Percentiles rank a stretch among this genome's conserved stretches.
Conservation (phyloP, 2,797 vertebrate genomes). For the Fratercula arctica region DNA sequence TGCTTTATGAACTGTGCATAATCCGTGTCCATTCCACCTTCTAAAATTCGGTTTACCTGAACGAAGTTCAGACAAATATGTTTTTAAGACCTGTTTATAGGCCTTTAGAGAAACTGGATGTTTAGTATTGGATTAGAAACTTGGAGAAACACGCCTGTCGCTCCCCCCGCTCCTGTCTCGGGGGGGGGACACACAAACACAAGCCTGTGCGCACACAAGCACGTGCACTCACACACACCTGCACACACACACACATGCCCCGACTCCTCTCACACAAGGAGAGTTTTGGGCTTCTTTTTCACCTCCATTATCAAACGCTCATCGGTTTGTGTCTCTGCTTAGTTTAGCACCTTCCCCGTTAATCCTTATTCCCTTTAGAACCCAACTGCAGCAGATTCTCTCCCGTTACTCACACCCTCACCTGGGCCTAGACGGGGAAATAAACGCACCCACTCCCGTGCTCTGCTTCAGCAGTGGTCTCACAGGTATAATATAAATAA, state of each 20-base stretch:
- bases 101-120: background rate
- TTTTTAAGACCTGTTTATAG: background rate
- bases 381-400: too few species aligned
- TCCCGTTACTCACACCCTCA: accelerated
- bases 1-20: background rate
- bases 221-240: background rate
- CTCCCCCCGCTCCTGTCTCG: accelerated
- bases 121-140: background rate
- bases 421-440: accelerated
- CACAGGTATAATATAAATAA: accelerated
- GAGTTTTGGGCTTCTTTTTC: too few species aligned
- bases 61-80: background rate
- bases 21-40: background rate
- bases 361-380: too few species aligned
- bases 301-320: background rate
- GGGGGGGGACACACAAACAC: background rate
- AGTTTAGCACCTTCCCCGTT: background rate
- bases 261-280: background rate
- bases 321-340: background rate
- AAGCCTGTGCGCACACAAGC: background rate
- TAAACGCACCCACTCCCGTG: accelerated
- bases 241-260: background rate
- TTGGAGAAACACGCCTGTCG: accelerated
- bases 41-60: background rate
- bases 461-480: too few species aligned